phyloP scores from a whole-genome alignment of 2,113 vertebrate species.

The Calidris pugnax region DNA sequence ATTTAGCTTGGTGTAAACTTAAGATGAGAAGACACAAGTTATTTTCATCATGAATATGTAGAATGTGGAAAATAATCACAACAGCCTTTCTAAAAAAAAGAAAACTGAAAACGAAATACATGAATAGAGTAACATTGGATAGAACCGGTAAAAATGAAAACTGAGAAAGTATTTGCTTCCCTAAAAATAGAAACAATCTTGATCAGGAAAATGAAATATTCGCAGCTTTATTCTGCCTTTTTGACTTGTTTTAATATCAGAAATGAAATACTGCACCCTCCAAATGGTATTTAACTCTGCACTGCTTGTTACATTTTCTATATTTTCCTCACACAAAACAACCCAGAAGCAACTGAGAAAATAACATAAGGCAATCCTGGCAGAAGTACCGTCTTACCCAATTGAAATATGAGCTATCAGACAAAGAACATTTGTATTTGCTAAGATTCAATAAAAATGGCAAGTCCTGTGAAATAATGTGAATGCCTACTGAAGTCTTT shows the following conservation, averaged over 20 bases:
- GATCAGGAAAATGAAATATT: not conserved
- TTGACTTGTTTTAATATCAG: not conserved
- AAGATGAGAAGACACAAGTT: not conserved
- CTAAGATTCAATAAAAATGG: not conserved
- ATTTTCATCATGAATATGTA: not conserved
- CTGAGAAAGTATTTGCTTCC: not conserved
- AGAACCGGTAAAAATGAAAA: not conserved
- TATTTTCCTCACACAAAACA: not conserved
- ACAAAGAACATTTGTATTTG: not conserved
- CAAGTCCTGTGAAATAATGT: not conserved
- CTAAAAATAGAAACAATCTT: not conserved
- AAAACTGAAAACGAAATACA: not conserved
- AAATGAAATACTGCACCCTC: not conserved
- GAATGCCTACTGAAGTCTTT: not conserved
- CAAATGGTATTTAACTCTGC: not conserved
- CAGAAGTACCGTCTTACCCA: not conserved
- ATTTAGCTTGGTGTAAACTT: not conserved
- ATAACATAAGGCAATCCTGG: not conserved
- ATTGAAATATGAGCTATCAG: not conserved
- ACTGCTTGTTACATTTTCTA: not conserved
- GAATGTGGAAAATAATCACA: not conserved
- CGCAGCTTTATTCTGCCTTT: not conserved
- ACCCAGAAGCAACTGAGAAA: not conserved
- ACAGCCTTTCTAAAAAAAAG: not conserved
- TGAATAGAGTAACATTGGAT: not conserved